phyloP scores from a whole-genome alignment of 2,888 invertebrate genomes.

The Diadegma fenestrale region DNA sequence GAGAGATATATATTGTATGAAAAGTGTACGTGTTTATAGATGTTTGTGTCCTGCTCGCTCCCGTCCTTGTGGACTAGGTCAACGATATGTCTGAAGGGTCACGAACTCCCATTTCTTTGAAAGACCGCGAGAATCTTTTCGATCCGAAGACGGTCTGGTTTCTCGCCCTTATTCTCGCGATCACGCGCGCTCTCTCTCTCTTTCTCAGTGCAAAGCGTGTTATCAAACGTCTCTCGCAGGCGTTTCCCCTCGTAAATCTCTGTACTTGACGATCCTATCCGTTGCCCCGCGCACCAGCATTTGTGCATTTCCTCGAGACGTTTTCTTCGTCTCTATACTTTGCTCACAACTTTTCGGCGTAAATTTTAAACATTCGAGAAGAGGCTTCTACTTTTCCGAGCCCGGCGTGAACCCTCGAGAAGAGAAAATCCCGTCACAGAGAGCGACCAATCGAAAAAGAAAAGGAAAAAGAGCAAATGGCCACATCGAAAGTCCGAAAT shows the following conservation, averaged over 20 bases:
- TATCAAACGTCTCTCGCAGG: conserved; percentile 61
- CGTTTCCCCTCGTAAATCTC: conserved; percentile 65
- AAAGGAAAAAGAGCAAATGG: conserved; percentile 13
- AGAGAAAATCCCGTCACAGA: conserved; percentile 28
- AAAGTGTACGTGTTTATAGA: conserved; percentile 19
- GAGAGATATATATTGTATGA: neutral
- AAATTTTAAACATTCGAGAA: conserved; percentile 54
- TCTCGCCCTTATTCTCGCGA: conserved; percentile 1
- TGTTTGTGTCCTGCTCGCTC: conserved; percentile 20
- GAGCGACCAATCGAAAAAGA: neutral
- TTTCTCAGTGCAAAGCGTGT: conserved; percentile 52
- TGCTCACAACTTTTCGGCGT: conserved; percentile 50
- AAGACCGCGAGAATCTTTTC: conserved; percentile 46
- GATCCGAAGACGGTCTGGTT: conserved; percentile 6
- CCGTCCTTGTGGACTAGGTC: conserved; percentile 58
- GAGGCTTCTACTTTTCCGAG: conserved; percentile 55
- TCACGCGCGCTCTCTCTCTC: conserved; percentile 3
- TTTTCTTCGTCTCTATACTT: conserved; percentile 18
- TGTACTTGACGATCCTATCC: conserved; percentile 65
- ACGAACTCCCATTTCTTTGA: conserved; percentile 58
- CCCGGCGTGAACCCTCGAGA: conserved; percentile 32
- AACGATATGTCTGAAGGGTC: conserved; percentile 68
- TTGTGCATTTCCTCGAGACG: conserved; percentile 24
- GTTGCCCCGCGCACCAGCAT: neutral
- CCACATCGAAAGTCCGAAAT: conserved; percentile 33